Conservation (phyloP, 2,113 vertebrate genomes). For the Emydura subglobosa region DNA sequence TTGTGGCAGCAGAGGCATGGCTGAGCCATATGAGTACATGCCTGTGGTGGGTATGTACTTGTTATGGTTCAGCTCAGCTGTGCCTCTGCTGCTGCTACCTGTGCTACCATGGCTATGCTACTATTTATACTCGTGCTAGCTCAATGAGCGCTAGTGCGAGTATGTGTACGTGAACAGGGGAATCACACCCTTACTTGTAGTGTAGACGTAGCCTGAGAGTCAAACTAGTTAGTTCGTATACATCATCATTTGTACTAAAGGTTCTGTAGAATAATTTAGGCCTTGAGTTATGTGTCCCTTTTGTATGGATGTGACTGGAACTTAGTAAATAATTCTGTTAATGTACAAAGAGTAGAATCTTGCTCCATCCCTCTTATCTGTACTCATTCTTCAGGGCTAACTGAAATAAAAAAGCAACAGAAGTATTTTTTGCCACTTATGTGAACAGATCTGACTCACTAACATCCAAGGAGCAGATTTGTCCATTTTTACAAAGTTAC, state of each 20-base stretch:
- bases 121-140: neutral
- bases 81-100: neutral
- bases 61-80: neutral
- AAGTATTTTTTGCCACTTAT: neutral
- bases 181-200: neutral
- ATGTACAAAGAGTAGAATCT: neutral
- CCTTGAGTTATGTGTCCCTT: neutral
- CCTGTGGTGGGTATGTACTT: neutral
- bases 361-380: neutral
- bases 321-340: neutral
- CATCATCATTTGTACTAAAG: neutral
- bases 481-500: neutral
- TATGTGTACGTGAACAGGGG: neutral
- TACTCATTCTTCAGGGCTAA: neutral
- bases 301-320: neutral
- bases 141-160: neutral
- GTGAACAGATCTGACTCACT: neutral
- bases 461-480: neutral
- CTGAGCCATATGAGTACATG: neutral
- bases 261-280: neutral
- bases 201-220: neutral
- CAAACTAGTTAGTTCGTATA: neutral
- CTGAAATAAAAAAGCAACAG: neutral
- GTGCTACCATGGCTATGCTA: neutral
- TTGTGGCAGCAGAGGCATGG: neutral